Evolutionary conservation across 2,797 vertebrate species (phyloP), one percentile per base, ranked within the genome.

Genomic region (Myioborus melanocephalus): DNA sequence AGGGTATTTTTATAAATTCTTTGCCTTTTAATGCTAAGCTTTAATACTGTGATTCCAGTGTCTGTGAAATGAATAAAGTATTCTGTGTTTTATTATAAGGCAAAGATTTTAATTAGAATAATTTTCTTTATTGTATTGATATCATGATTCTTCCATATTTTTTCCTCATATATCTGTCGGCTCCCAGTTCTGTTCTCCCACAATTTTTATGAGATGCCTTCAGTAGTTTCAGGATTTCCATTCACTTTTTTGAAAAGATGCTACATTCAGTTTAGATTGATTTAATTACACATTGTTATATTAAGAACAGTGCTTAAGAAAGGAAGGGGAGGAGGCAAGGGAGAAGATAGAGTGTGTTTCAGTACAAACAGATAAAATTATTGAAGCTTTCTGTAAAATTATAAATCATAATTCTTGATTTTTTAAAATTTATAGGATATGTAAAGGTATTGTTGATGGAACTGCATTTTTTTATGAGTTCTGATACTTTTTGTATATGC

Each of bases 321-420:
- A 24, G 14, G 2, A 35, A 26, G 5, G 2, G 2, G 2, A 8
- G 8, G 3, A 34, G 13, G 8, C 3, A n/a, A 77, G 1, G 8
- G 9, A 23, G 15, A 43, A 83, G 23, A 46, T 4, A 57, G 3
- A 19, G 2, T 55, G 2, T 37, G 4, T 59, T 86, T 77, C 55
- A 24, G 9, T 47, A 53, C 41, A 27, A 73, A 56, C 10, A 72
- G 18, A 53, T 66, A 26, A 78, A 69, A 76, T 72, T 1, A 49
- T 49, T 63, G 3, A 26, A 61, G 3, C 2, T 65, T 1, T 71
- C n/a, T 39, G 3, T 68, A 57, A 69, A 83, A 70, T 46, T 50
- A 41, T 30, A 59, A 65, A 56, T 44, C 10, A 37, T 15, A 41
- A 55, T 71, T 89, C 24, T 63, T 70, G 18, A 18, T 46, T n/a